Base-by-base conservation (phyloP, 2,888 invertebrate species). In the Cheiracanthium punctorium region DNA sequence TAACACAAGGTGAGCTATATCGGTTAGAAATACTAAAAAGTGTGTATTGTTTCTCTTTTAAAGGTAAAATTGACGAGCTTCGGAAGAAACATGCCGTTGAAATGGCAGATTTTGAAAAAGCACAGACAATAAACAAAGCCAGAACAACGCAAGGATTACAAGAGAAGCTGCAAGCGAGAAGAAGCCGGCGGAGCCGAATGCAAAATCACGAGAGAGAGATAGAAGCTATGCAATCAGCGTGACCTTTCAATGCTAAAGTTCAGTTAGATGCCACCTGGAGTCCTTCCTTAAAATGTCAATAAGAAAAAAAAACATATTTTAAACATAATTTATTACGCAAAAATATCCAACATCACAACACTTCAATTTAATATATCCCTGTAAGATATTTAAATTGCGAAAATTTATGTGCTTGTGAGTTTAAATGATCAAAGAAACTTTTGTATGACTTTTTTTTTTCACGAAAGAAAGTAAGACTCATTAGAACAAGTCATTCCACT, bases 131-230 rank as follows among this genome's bases (percentile, higher is more conserved):
- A 65, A 92, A 92, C 89, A 91, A 91, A 84, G 91, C 91, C 1
- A 90, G 92, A 67, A 90, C 91, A 90, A 90, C 91, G 20, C 91
- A 91, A 79, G 92, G 91, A 1, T 89, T 92, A 37, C 91, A 92
- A 86, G 91, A 91, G 75, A 92, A 92, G 88, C 89, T 92, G n/a
- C 88, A 90, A 28, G 90, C 89, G 14, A 87, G 92, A 17, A 89
- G 91, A 74, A 89, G 88, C 52, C 89, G 90, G 12, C 81, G 90
- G 32, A 89, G 88, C 33, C 87, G 90, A 29, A 88, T 88, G 79
- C 88, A 89, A 71, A 88, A 88, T 75, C 89, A 89, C 28, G 77
- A 87, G 64, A 41, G 88, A 69, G 88, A 89, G 77, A 72, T 89
- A 1, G 88, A 88, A 74, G 89, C 86, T 2, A 67, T 89, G 79